Evolutionary conservation across 2,888 invertebrate species (phyloP).

Genomic region (Lepidocyrtoides sp.): DNA sequence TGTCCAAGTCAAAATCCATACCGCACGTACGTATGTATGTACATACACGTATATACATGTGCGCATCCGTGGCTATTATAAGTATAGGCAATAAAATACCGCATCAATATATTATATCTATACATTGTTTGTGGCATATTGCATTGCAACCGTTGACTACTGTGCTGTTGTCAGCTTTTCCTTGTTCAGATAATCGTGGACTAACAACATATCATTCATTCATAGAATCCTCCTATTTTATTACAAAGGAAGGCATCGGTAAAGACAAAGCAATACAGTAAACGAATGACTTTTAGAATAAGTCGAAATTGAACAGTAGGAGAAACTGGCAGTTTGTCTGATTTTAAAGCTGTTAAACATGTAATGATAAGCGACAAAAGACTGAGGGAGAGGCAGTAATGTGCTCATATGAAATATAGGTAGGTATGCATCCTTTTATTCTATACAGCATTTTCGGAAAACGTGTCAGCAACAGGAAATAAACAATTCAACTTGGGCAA

Average conservation of each 20-base stretch:
- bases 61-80: neutral
- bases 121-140: slow-evolving; percentile 23
- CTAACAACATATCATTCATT: slow-evolving; percentile 36
- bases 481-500: neutral
- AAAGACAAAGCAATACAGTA: slow-evolving; percentile 19
- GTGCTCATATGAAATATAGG: too few species aligned
- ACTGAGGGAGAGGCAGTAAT: too few species aligned
- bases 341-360: neutral
- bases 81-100: neutral
- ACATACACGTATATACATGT: neutral
- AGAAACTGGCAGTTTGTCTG: neutral
- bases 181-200: neutral
- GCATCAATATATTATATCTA: neutral
- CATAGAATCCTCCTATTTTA: slow-evolving; percentile 11
- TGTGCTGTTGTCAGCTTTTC: neutral
- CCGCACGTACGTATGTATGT: neutral
- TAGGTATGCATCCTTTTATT: too few species aligned
- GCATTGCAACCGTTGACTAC: neutral
- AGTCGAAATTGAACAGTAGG: neutral
- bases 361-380: neutral
- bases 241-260: slow-evolving; percentile 34
- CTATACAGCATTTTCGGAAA: too few species aligned
- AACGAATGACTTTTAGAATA: slow-evolving; percentile 2
- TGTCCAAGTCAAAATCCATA: slow-evolving; percentile 8
- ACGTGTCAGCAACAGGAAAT: neutral